Percentiles rank a stretch among this genome's conserved stretches.
Conservation (phyloP, 1,140 invertebrate species). For the Atopsyche davidsoni region DNA sequence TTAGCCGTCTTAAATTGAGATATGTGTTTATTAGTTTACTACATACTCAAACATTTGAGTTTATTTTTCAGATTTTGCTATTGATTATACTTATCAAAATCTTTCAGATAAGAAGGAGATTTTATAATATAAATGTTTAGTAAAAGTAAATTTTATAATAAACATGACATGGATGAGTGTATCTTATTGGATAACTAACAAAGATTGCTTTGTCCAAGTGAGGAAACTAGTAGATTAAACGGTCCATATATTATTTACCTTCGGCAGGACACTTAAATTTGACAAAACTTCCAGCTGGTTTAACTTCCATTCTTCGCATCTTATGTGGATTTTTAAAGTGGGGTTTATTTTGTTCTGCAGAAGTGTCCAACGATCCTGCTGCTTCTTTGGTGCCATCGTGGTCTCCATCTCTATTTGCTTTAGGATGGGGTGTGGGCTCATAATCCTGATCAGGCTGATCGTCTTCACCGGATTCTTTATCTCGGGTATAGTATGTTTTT, state of each 20-base stretch:
- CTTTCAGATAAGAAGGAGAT: too few species aligned
- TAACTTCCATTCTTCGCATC: constrained; percentile 41
- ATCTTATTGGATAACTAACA: too few species aligned
- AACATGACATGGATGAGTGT: too few species aligned
- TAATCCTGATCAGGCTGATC: constrained; percentile 41
- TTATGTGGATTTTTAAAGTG: constrained; percentile 44
- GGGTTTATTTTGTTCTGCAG: constrained; percentile 37
- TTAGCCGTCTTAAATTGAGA: too few species aligned
- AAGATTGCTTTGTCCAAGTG: too few species aligned
- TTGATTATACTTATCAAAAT: too few species aligned
- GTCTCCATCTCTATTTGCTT: constrained; percentile 11
- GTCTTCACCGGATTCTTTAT: constrained; percentile 34
- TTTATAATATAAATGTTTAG: too few species aligned
- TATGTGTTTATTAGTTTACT: too few species aligned
- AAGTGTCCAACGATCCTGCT: constrained; percentile 39
- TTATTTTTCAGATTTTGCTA: too few species aligned
- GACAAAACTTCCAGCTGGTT: constrained; percentile 43
- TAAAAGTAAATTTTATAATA: too few species aligned
- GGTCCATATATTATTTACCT: constrained; percentile 39
- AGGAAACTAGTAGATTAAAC: too few species aligned
- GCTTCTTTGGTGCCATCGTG: constrained; percentile 37
- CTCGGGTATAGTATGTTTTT: constrained; percentile 29
- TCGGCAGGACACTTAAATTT: constrained; percentile 44
- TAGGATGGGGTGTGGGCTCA: constrained; percentile 26
- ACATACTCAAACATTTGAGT: too few species aligned